phyloP scores from a whole-genome alignment of 2,888 invertebrate species.

The Lagria hirta region DNA sequence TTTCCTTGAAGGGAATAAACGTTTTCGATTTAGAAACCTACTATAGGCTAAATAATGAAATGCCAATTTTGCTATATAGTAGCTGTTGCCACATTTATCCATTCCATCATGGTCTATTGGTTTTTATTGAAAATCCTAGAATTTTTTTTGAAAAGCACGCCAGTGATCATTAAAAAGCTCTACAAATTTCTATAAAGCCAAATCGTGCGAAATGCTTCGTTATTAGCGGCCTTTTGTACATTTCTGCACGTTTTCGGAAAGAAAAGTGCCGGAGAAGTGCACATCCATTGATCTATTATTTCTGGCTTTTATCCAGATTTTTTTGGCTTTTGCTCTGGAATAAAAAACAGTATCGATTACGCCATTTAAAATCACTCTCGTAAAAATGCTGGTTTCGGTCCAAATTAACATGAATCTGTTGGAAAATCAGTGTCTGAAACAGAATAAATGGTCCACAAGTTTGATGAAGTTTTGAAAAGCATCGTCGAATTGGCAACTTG shows the following conservation, averaged over 20 bases:
- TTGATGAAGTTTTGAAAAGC: conserved; percentile 5
- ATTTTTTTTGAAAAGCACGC: too few relatives aligned
- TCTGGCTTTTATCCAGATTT: conserved; percentile 26
- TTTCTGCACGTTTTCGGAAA: conserved; percentile 18
- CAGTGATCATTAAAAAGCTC: too few relatives aligned
- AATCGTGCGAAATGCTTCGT: conserved; percentile 16
- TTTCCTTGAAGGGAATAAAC: conserved; percentile 14
- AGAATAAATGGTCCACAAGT: not conserved
- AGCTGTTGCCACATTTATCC: too few relatives aligned
- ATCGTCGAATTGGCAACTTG: too few relatives aligned
- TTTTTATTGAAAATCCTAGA: too few relatives aligned
- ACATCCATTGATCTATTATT: conserved; percentile 26
- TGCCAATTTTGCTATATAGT: too few relatives aligned
- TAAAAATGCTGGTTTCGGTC: too few relatives aligned
- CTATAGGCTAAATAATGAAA: conserved; percentile 17
- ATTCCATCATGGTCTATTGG: conserved; percentile 3
- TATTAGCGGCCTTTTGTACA: conserved; percentile 19
- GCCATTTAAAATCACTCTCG: too few relatives aligned
- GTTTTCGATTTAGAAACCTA: conserved; percentile 12
- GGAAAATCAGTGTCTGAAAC: not conserved
- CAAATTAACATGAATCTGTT: conserved; percentile 1
- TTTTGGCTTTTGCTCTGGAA: conserved; percentile 16
- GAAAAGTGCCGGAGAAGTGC: conserved; percentile 18
- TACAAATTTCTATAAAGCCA: conserved; percentile 5
- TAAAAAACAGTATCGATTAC: conserved; percentile 12